Evolutionary conservation across 2,113 vertebrate species (phyloP), one percentile per base, ranked within the genome.

Genomic region (Corapipo altera): DNA sequence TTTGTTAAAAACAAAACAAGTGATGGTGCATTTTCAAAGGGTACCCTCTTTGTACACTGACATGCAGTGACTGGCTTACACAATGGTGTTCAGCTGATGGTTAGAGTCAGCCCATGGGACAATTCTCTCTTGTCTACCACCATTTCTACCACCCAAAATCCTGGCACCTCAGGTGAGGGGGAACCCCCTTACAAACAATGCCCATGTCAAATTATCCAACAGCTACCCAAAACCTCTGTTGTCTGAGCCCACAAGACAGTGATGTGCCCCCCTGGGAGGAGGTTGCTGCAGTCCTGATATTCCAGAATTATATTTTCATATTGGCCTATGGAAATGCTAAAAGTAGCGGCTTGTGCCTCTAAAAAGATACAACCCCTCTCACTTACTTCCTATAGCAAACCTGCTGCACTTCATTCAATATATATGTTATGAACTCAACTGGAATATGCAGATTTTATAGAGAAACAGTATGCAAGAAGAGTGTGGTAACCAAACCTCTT

Each of bases 181-280:
- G 2, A 73, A 13, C 0, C 5, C 26, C 13, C 28, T 51, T 37
- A 21, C 27, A 21, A 77, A 5, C 41, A 89, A 6, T 16, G 24
- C 15, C 65, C 15, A 41, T 11, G 1, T 7, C 57, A 48, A 76
- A 65, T 72, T 59, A 43, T 14, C n/a, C 9, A 1, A 46, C 11
- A 74, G 10, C 54, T 46, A 33, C 23, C 15, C 12, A 13, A 72
- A 64, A 19, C 26, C 21, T 81, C 43, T 64, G 17, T 32, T 75
- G 27, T 24, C 55, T 54, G 51, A 84, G 23, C 14, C 19, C 64
- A 55, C 5, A 35, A 46, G 14, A 41, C 9, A 69, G 33, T 0
- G 0, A 39, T 0, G 0, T 14, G 12, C 0, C 2, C 11, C 8
- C 2, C 22, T 35, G 7, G 32, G 6, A 64, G 20, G 19, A 72